phyloP scores from a whole-genome alignment of 2,888 invertebrate genomes.

The Lycocerus yunnanus region DNA sequence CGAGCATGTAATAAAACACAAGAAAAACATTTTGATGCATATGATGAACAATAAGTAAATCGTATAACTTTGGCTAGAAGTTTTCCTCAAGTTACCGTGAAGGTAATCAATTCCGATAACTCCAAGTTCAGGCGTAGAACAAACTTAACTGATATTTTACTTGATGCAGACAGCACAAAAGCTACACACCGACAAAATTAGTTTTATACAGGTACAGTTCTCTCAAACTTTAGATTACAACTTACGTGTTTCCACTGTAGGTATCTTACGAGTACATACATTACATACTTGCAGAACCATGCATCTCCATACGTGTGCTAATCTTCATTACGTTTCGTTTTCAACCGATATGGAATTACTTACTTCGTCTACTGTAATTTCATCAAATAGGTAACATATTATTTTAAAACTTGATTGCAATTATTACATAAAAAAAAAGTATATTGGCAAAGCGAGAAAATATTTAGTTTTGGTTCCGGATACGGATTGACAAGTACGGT shows the following conservation, averaged over 20 bases:
- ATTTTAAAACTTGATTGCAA: neutral
- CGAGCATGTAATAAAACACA: neutral
- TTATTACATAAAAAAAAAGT: neutral
- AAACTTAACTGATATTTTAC: slow-evolving; percentile 33
- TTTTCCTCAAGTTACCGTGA: slow-evolving; percentile 26
- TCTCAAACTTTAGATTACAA: slow-evolving; percentile 30
- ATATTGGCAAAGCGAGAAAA: neutral
- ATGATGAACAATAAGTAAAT: slow-evolving; percentile 12
- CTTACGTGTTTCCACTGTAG: slow-evolving; percentile 9
- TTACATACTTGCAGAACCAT: neutral
- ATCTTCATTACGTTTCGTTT: neutral
- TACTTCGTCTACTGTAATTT: neutral
- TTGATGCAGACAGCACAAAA: slow-evolving; percentile 33
- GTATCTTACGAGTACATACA: neutral
- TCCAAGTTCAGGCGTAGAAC: slow-evolving; percentile 29
- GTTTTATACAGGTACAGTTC: slow-evolving; percentile 27
- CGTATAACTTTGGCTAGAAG: slow-evolving; percentile 25
- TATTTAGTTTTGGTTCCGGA: neutral
- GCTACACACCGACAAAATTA: slow-evolving; percentile 30
- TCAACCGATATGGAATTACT: neutral
- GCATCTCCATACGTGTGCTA: neutral
- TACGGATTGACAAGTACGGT: neutral
- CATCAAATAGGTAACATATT: neutral
- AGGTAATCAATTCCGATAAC: slow-evolving; percentile 32
- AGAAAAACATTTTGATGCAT: neutral